A percentile compares a stretch with the other conserved stretches of the same genome.
Conservation (phyloP, 2,113 vertebrate genomes). For the Crotalus viridis region DNA sequence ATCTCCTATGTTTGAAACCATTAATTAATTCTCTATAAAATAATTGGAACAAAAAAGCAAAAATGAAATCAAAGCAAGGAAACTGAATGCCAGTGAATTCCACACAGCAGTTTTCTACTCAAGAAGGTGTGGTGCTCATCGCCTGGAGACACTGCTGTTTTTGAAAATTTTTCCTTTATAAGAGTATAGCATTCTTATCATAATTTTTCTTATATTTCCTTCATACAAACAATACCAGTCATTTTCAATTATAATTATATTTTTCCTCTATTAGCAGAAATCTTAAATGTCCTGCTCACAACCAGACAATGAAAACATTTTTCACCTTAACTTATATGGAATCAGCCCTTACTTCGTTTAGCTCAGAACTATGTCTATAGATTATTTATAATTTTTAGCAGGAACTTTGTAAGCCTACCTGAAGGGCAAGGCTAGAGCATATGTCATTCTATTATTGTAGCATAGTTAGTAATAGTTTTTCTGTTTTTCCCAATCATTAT, state of each 20-base stretch:
- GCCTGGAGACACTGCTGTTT: background rate
- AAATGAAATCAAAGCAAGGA: background rate
- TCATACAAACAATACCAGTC: background rate
- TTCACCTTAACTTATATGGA: background rate
- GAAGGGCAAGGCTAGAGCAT: background rate
- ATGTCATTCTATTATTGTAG: background rate
- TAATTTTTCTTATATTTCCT: conserved; percentile 2
- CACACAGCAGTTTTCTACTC: background rate
- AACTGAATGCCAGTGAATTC: background rate
- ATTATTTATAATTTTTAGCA: background rate
- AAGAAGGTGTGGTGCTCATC: background rate
- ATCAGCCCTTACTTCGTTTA: background rate
- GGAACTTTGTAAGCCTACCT: background rate
- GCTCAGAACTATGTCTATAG: background rate
- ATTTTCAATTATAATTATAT: background rate
- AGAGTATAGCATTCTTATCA: background rate
- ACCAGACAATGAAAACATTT: background rate
- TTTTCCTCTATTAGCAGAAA: background rate
- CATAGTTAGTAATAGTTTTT: background rate
- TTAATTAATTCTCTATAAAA: background rate
- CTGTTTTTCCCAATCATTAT: background rate
- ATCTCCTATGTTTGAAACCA: background rate
- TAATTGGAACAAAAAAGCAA: background rate
- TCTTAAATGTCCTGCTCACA: background rate
- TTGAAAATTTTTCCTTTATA: background rate